Conservation (phyloP, 2,113 vertebrate genomes). For the Tragelaphus imberbis region DNA sequence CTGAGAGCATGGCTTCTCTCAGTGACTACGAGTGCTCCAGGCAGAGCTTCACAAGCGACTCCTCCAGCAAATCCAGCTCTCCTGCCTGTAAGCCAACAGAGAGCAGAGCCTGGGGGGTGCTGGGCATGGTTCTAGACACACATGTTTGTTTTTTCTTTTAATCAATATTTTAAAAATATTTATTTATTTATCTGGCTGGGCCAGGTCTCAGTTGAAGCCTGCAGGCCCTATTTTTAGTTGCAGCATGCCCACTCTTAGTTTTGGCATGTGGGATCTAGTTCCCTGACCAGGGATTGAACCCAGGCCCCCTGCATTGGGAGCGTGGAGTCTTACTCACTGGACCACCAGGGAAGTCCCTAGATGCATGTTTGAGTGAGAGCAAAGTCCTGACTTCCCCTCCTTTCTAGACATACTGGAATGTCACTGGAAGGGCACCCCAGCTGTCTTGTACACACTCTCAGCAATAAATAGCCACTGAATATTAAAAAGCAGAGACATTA, state of each 20-base stretch:
- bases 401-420: neutral
- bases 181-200: neutral
- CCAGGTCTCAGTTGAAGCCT: neutral
- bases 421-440: neutral
- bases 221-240: neutral
- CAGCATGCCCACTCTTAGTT: neutral
- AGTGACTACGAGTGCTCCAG: slow-evolving; percentile 88
- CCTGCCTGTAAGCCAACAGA: slow-evolving; percentile 86
- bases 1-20: slow-evolving; percentile 85
- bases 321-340: neutral
- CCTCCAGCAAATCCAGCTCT: slow-evolving; percentile 91
- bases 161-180: neutral
- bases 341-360: neutral
- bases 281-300: neutral
- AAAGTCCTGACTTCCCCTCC: neutral
- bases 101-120: neutral
- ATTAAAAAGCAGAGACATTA: neutral
- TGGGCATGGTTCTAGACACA: neutral
- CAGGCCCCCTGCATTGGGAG: neutral
- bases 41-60: slow-evolving; percentile 90
- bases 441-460: neutral
- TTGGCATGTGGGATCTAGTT: neutral
- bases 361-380: neutral
- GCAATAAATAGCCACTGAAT: neutral
- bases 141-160: neutral